Percentiles rank a stretch among this genome's conserved stretches.
Conservation (phyloP, 1,140 invertebrate species). For the Asobara japonica region DNA sequence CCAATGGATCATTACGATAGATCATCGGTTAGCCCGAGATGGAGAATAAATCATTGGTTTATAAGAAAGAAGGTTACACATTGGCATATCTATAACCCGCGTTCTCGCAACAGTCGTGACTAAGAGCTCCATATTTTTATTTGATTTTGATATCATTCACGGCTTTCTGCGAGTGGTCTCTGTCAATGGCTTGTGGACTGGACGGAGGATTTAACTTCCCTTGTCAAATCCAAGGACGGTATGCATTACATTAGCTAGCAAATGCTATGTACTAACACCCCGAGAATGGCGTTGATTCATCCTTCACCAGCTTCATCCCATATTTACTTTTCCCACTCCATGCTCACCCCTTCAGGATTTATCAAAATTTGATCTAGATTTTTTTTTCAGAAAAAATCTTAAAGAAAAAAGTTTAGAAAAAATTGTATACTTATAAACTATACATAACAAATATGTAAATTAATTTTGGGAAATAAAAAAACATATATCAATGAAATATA, state of each 20-base stretch:
- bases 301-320: neutral
- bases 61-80: conserved; percentile 14
- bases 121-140: conserved; percentile 7
- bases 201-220: neutral
- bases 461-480: too few species aligned
- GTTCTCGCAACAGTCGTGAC: conserved; percentile 9
- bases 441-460: too few species aligned
- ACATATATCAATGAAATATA: too few species aligned
- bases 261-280: neutral
- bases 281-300: neutral
- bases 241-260: neutral
- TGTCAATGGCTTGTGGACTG: neutral
- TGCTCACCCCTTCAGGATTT: too few species aligned
- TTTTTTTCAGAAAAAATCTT: too few species aligned
- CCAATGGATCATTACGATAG: conserved; percentile 10
- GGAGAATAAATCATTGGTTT: conserved; percentile 7
- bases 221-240: neutral
- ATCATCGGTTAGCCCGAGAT: neutral
- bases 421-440: too few species aligned
- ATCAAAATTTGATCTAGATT: too few species aligned
- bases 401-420: too few species aligned
- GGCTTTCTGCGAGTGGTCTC: neutral
- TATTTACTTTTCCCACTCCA: neutral
- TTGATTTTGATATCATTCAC: neutral
- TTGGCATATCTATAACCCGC: neutral